phyloP scores from a whole-genome alignment of 2,797 vertebrate genomes.

The Leptodactylus fallax region DNA sequence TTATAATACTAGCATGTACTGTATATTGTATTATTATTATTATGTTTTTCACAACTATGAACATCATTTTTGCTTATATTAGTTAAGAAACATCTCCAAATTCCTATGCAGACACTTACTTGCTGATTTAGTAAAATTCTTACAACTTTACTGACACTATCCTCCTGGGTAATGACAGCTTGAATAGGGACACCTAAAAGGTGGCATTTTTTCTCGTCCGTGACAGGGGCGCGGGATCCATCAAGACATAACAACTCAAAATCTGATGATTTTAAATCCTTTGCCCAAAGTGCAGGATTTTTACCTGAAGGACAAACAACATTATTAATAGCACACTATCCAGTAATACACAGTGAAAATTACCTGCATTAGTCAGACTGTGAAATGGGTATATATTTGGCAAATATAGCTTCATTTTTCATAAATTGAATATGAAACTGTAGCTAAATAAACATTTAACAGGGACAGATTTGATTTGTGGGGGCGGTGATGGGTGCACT shows the following conservation, averaged over 20 bases:
- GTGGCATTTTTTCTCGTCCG: constrained; percentile 74
- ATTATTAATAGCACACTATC: background rate
- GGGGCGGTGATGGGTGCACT: no score
- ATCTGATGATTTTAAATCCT: constrained; percentile 66
- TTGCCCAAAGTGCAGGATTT: constrained; percentile 72
- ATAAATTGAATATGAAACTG: no score
- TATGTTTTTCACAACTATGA: no score
- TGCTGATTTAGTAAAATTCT: constrained; percentile 77
- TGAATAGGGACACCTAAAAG: constrained; percentile 81
- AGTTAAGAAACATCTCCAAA: background rate
- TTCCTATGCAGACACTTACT: constrained; percentile 70
- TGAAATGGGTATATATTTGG: background rate
- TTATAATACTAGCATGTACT: no score
- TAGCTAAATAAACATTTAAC: no score
- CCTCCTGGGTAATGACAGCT: constrained; percentile 83
- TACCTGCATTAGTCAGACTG: background rate
- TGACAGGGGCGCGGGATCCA: constrained; percentile 68
- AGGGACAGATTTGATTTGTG: no score
- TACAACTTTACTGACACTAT: constrained; percentile 71
- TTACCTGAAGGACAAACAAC: constrained; percentile 66
- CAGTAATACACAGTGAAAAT: background rate
- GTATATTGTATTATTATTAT: no score
- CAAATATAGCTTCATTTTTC: no score
- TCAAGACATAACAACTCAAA: constrained; percentile 83
- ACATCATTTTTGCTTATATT: background rate